phyloP scores from a whole-genome alignment of 2,113 vertebrate species.

The Podiceps cristatus region DNA sequence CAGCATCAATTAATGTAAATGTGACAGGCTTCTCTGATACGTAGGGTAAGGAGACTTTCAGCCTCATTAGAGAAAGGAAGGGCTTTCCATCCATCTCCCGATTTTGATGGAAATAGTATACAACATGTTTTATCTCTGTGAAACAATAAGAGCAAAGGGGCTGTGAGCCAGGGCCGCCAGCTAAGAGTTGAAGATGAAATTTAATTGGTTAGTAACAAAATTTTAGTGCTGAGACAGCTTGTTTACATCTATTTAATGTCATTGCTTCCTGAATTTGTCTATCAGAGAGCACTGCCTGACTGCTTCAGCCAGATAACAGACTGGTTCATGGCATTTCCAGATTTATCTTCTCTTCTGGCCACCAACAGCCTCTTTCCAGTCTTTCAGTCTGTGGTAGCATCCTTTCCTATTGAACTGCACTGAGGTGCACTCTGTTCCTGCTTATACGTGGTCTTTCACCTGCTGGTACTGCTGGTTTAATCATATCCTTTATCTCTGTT shows the following conservation, averaged over 20 bases:
- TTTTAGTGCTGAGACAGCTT: slow-evolving; percentile 72
- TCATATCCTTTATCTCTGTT: not conserved
- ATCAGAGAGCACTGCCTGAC: slow-evolving; percentile 60
- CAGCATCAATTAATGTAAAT: slow-evolving; percentile 50
- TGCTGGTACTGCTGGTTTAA: not conserved
- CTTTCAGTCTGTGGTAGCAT: not conserved
- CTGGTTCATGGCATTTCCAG: not conserved
- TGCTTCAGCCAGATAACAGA: slow-evolving; percentile 61
- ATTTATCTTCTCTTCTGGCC: slow-evolving; percentile 47
- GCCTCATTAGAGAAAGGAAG: slow-evolving; percentile 51
- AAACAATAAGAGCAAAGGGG: slow-evolving; percentile 44
- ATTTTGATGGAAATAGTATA: slow-evolving; percentile 56
- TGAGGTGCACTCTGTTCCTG: not conserved
- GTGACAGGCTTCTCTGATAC: slow-evolving; percentile 44
- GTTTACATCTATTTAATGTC: slow-evolving; percentile 72
- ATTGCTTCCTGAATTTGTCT: slow-evolving; percentile 64
- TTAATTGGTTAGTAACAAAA: slow-evolving; percentile 73
- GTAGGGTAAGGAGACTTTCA: slow-evolving; percentile 54
- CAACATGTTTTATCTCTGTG: slow-evolving; percentile 43
- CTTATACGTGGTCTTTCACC: not conserved
- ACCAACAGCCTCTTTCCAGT: slow-evolving; percentile 19
- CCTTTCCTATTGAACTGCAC: not conserved
- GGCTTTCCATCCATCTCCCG: slow-evolving; percentile 37
- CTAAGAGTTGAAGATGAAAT: slow-evolving; percentile 65
- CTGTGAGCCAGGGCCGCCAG: slow-evolving; percentile 53